Conservation (phyloP, 2,113 vertebrate species). For the Mixornis gularis region DNA sequence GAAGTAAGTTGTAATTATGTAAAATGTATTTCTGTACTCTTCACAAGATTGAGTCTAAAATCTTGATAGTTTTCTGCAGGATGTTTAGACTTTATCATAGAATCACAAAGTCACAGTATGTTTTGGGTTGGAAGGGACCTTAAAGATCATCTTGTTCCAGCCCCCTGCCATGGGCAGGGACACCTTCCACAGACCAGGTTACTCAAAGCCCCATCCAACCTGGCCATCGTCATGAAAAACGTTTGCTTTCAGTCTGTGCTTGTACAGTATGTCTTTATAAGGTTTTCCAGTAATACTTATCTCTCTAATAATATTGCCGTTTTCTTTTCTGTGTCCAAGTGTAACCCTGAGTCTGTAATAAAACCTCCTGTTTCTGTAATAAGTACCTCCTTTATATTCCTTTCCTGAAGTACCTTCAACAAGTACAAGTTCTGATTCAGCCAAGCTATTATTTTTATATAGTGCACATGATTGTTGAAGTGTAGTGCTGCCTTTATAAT, state of each 20-base stretch:
- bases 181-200: not conserved
- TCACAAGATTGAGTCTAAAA: not conserved
- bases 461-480: not conserved
- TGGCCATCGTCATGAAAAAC: not conserved
- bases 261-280: not conserved
- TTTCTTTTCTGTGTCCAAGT: not conserved
- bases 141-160: not conserved
- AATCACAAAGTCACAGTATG: not conserved
- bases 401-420: not conserved
- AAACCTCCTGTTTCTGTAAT: constrained; percentile 9
- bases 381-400: constrained; percentile 2
- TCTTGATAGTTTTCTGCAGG: not conserved
- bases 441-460: not conserved
- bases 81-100: not conserved
- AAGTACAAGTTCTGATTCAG: not conserved
- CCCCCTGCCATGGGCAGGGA: not conserved
- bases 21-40: not conserved
- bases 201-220: not conserved
- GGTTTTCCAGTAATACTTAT: not conserved
- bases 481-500: not conserved
- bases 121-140: not conserved
- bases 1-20: not conserved
- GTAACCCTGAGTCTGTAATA: not conserved
- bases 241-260: not conserved
- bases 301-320: not conserved